Percentiles rank a stretch among this genome's conserved stretches.
Conservation (phyloP, 2,888 invertebrate species). For the Cantharis nigra region DNA sequence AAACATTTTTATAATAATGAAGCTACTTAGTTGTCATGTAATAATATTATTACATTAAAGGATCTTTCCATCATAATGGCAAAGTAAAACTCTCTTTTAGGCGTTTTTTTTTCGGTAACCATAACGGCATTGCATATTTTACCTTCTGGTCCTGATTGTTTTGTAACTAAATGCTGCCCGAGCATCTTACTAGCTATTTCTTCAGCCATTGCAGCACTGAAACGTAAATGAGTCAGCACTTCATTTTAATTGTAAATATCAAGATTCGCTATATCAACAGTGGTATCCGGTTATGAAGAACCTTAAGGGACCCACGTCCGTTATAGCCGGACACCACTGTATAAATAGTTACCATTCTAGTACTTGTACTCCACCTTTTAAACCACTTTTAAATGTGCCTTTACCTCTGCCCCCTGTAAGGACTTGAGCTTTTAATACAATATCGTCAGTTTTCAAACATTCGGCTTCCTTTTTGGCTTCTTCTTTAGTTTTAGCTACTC, state of each 20-base stretch:
- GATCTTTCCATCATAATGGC: conserved; percentile 98
- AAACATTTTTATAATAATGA: not conserved
- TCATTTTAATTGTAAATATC: too few relatives aligned
- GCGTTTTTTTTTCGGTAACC: conserved; percentile 96
- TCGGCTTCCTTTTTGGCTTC: conserved; percentile 83
- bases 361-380: conserved; percentile 95
- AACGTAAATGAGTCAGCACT: conserved; percentile 7
- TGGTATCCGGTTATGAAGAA: too few relatives aligned
- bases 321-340: too few relatives aligned
- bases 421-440: conserved; percentile 86
- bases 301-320: too few relatives aligned
- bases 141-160: conserved; percentile 93
- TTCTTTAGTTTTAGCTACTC: conserved; percentile 80
- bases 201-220: conserved; percentile 82
- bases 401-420: conserved; percentile 92
- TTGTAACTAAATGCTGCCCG: conserved; percentile 89
- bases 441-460: conserved; percentile 74
- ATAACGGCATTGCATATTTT: conserved; percentile 93
- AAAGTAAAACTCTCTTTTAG: conserved; percentile 96
- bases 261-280: too few relatives aligned
- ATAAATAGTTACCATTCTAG: conserved; percentile 72
- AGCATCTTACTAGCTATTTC: conserved; percentile 86
- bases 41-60: conserved; percentile 73
- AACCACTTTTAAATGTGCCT: conserved; percentile 90
- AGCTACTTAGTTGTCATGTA: not conserved